A percentile compares a stretch with the other conserved stretches of the same genome.
phyloP scores from a whole-genome alignment of 2,888 invertebrate genomes.

The Morpho achilles region DNA sequence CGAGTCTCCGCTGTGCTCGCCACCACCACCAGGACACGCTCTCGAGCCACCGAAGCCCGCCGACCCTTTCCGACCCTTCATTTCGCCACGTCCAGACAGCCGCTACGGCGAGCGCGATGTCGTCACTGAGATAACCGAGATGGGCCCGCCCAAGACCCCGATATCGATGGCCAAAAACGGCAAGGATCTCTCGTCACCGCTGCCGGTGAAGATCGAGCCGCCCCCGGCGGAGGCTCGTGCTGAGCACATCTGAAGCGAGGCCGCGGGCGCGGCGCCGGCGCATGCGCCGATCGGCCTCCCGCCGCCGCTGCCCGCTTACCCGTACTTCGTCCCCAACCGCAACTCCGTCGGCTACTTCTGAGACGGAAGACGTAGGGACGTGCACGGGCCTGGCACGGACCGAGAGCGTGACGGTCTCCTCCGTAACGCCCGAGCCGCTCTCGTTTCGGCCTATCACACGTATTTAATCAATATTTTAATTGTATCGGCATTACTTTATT shows the following conservation, averaged over 20 bases:
- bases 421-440: constrained; percentile 7
- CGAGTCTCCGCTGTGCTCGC: constrained; percentile 82
- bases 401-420: constrained; percentile 5
- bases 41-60: constrained; percentile 79
- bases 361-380: constrained; percentile 29
- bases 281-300: constrained; percentile 40
- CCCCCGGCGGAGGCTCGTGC: constrained; percentile 78
- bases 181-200: constrained; percentile 70
- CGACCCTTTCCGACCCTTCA: constrained; percentile 79
- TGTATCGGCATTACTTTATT: constrained; percentile 56
- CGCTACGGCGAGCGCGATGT: constrained; percentile 84
- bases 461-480: constrained; percentile 32
- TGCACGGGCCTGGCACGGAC: constrained; percentile 8
- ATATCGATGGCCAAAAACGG: constrained; percentile 52
- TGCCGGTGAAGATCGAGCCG: constrained; percentile 86
- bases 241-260: constrained; percentile 73
- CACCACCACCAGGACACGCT: constrained; percentile 82
- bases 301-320: constrained; percentile 67
- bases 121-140: constrained; percentile 55
- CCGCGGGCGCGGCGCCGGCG: constrained; percentile 58
- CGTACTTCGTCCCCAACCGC: constrained; percentile 67
- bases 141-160: constrained; percentile 68
- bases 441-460: constrained; percentile 13
- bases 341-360: constrained; percentile 69
- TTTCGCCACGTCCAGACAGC: constrained; percentile 77